A percentile compares a stretch with the other conserved stretches of the same genome.
Evolutionary conservation across 1,140 invertebrate species (phyloP).

Genomic region (Drosophila paulistorum): DNA sequence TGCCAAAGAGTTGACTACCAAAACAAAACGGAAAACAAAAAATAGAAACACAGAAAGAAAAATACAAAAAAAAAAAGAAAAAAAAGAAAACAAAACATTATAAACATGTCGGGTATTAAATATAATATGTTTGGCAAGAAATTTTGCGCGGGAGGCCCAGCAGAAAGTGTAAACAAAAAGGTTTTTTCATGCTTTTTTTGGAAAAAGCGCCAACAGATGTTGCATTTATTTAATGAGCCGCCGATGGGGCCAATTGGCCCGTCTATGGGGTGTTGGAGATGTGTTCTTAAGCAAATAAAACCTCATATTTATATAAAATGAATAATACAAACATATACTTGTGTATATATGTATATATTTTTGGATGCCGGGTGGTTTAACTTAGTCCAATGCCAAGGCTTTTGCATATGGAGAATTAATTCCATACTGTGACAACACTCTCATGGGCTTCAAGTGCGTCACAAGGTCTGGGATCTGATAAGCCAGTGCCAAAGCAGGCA

Average conservation of each 20-base stretch:
- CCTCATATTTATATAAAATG: slow-evolving; percentile 61
- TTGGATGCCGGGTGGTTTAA: slow-evolving; percentile 29
- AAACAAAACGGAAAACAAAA: slow-evolving; percentile 16
- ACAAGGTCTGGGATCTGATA: slow-evolving; percentile 51
- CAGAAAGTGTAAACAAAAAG: slow-evolving; percentile 66
- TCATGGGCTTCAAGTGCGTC: slow-evolving; percentile 37
- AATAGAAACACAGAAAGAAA: slow-evolving; percentile 16
- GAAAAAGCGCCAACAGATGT: slow-evolving; percentile 66
- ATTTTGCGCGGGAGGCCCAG: slow-evolving; percentile 40
- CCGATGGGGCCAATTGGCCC: slow-evolving; percentile 27
- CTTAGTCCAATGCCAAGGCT: slow-evolving; percentile 44
- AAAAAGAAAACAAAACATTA: slow-evolving; percentile 20
- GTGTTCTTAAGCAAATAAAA: slow-evolving; percentile 65
- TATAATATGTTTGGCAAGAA: slow-evolving; percentile 45
- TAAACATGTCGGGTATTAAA: slow-evolving; percentile 56
- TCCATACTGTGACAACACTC: slow-evolving; percentile 34
- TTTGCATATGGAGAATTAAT: slow-evolving; percentile 24
- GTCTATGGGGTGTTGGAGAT: slow-evolving; percentile 44
- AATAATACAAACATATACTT: background rate
- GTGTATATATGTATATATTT: slow-evolving; percentile 21
- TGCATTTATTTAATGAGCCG: slow-evolving; percentile 68
- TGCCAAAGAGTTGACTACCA: slow-evolving; percentile 24
- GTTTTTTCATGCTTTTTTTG: background rate
- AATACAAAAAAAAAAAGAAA: background rate
- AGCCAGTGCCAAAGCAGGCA: slow-evolving; percentile 3